phyloP scores from a whole-genome alignment of 1,140 invertebrate species.

The Ladona fulva region DNA sequence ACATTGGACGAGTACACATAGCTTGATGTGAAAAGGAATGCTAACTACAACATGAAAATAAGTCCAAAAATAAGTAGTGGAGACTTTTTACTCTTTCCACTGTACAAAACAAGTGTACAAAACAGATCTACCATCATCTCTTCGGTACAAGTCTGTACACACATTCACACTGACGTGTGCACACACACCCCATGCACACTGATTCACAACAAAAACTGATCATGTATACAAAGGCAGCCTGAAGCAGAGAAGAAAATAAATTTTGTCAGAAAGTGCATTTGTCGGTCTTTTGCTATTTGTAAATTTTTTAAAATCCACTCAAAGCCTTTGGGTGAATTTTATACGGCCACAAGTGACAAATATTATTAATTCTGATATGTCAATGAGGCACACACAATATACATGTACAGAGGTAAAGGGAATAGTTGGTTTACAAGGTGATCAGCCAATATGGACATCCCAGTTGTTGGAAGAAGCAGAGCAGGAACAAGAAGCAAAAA shows the following conservation, averaged over 20 bases:
- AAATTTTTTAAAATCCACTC: not conserved
- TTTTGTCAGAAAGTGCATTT: not conserved
- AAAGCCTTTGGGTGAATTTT: not conserved
- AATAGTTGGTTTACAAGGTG: not conserved
- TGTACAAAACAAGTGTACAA: constrained; percentile 22
- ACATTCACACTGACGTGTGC: constrained; percentile 1
- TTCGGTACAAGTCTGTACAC: constrained; percentile 11
- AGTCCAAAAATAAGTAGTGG: constrained; percentile 13
- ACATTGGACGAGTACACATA: not conserved
- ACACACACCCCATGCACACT: not conserved
- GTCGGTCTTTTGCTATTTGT: not conserved
- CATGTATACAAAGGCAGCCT: constrained; percentile 11
- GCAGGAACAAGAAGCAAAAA: constrained; percentile 13
- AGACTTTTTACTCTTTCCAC: constrained; percentile 16
- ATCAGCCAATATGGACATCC: not conserved
- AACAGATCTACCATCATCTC: constrained; percentile 17
- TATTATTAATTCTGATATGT: not conserved
- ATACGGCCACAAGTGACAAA: not conserved
- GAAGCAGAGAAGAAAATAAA: not conserved
- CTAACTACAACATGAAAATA: not conserved
- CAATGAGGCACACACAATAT: constrained; percentile 14
- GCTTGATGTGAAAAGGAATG: not conserved
- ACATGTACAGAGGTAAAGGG: constrained; percentile 12
- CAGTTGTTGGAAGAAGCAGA: constrained; percentile 14
- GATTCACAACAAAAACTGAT: constrained; percentile 11